Evolutionary conservation across 92 coral and sea anemone species (phyloP).

Genomic region (Epizoanthus illoricatus): DNA sequence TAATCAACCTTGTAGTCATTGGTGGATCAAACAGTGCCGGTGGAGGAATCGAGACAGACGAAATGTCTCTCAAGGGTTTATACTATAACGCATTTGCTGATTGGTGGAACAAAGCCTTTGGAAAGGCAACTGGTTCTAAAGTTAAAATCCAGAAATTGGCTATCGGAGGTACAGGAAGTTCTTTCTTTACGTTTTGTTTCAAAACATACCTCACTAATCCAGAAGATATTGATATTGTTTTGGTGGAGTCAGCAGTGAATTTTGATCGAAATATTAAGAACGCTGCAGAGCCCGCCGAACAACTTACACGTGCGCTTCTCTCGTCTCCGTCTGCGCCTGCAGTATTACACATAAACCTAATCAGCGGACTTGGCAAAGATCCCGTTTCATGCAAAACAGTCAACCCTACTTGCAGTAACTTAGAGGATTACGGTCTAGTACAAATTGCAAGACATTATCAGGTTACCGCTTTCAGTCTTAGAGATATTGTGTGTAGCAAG

Average conservation of each 20-base stretch:
- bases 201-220: constrained; percentile 60
- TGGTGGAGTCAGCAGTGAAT: constrained; percentile 76
- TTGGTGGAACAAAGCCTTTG: constrained; percentile 75
- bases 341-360: constrained; percentile 66
- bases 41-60: constrained; percentile 69
- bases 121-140: constrained; percentile 43
- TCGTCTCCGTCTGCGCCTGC: constrained; percentile 63
- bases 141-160: constrained; percentile 41
- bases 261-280: constrained; percentile 49
- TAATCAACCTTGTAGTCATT: constrained; percentile 58
- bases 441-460: constrained; percentile 51
- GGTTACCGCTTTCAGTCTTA: constrained; percentile 63
- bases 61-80: constrained; percentile 48
- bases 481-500: constrained; percentile 51
- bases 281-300: constrained; percentile 72
- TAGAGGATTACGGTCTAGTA: constrained; percentile 65
- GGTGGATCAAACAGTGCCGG: constrained; percentile 93
- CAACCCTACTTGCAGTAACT: constrained; percentile 56
- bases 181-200: constrained; percentile 71
- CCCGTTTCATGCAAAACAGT: constrained; percentile 34
- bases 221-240: constrained; percentile 59
- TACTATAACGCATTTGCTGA: constrained; percentile 58
- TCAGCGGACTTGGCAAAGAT: constrained; percentile 61
- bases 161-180: constrained; percentile 82
- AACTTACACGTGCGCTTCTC: constrained; percentile 68